A percentile compares a stretch with the other conserved stretches of the same genome.
These are phyloP conservation scores for Neodiprion pinetum DNA, from an alignment of 1,140 invertebrate species.

Conservation along the genomic window DNA sequence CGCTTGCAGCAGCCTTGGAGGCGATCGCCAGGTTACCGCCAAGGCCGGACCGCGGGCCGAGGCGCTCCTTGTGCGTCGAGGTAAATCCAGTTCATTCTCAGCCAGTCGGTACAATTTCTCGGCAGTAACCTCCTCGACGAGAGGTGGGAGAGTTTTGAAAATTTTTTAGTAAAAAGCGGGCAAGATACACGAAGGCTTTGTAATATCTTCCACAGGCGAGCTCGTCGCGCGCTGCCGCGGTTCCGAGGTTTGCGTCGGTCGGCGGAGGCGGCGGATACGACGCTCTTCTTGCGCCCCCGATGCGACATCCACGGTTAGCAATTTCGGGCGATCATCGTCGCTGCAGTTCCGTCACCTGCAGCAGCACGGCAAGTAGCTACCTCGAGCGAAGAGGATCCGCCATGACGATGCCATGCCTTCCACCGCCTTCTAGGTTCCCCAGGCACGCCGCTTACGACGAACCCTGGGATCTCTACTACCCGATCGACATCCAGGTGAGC, in stretches of 20 bases:
- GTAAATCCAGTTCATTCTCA: slow-evolving; percentile 28
- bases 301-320: slow-evolving; percentile 56
- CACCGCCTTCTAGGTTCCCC: slow-evolving; percentile 61
- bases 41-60: slow-evolving; percentile 54
- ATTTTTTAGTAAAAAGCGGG: slow-evolving; percentile 58
- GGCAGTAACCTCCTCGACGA: not conserved
- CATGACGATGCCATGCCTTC: slow-evolving; percentile 73
- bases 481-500: slow-evolving; percentile 72
- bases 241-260: slow-evolving; percentile 71
- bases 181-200: not conserved
- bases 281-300: slow-evolving; percentile 69
- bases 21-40: slow-evolving; percentile 68
- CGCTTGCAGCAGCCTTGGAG: slow-evolving; percentile 74
- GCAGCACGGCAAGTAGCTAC: slow-evolving; percentile 81
- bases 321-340: slow-evolving; percentile 68
- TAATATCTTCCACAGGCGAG: slow-evolving; percentile 49
- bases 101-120: too few relatives aligned
- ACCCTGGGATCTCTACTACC: slow-evolving; percentile 71
- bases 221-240: slow-evolving; percentile 55
- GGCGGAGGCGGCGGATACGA: slow-evolving; percentile 71
- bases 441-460: slow-evolving; percentile 56
- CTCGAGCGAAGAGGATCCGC: slow-evolving; percentile 79
- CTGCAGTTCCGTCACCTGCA: slow-evolving; percentile 80
- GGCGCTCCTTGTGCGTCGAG: slow-evolving; percentile 56
- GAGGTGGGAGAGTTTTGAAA: not conserved